These are phyloP conservation scores for Netelia fuscicornis DNA, from an alignment of 2,888 invertebrate species.

Conservation along the genomic window DNA sequence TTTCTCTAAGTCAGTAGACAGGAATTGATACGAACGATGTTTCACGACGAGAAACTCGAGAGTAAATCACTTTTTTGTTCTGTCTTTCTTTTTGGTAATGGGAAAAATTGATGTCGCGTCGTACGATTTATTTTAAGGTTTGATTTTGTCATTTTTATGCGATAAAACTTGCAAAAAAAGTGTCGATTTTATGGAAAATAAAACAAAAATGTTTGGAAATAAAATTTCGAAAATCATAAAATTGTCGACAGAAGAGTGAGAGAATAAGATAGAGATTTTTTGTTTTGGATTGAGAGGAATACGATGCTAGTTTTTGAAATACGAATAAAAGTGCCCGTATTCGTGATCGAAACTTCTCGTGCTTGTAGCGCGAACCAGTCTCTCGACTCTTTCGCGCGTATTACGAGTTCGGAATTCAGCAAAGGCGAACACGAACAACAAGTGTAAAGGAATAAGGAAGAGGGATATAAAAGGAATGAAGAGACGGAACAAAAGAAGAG, in stretches of 20 bases:
- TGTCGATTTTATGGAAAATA: too few species aligned
- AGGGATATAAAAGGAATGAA: constrained; percentile 8
- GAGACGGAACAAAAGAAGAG: constrained; percentile 9
- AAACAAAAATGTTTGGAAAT: too few species aligned
- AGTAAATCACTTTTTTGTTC: too few species aligned
- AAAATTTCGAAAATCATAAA: too few species aligned
- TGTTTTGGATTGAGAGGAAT: constrained; percentile 16
- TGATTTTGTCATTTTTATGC: too few species aligned
- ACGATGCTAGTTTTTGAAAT: constrained; percentile 31
- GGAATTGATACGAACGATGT: neutral
- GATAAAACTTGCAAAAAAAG: too few species aligned
- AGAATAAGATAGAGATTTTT: neutral
- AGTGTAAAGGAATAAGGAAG: constrained; percentile 6
- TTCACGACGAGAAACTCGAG: too few species aligned
- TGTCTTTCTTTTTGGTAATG: too few species aligned
- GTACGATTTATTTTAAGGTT: too few species aligned
- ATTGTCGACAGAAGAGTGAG: too few species aligned
- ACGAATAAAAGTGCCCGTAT: constrained; percentile 35
- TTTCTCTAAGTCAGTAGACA: too few species aligned
- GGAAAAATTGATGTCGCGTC: too few species aligned
- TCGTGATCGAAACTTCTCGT: constrained; percentile 26
- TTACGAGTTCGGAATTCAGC: constrained; percentile 5
- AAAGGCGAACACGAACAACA: constrained; percentile 10
- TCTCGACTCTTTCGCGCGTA: constrained; percentile 23
- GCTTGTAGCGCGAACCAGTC: neutral